These are phyloP conservation scores for Anticlea derivata DNA, from an alignment of 2,888 invertebrate species.

Conservation along the genomic window DNA sequence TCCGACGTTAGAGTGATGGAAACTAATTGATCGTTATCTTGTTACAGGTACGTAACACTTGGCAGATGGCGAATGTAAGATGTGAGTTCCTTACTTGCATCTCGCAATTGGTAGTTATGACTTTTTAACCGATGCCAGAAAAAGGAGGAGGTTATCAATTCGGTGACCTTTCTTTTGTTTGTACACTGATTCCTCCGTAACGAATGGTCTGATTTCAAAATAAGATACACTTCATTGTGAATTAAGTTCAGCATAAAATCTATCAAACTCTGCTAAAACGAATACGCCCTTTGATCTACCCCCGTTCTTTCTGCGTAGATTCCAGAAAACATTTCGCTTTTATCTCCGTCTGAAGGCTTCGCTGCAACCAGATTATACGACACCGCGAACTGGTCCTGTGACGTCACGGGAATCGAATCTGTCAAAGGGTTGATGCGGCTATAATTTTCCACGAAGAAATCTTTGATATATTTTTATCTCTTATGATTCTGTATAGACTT, in stretches of 20 bases:
- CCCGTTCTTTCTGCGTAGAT: neutral
- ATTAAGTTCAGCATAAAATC: too few relatives aligned
- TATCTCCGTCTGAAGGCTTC: neutral
- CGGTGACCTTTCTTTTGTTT: too few relatives aligned
- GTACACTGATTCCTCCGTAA: too few relatives aligned
- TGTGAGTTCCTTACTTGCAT: too few relatives aligned
- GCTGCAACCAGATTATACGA: neutral
- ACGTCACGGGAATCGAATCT: constrained; percentile 7
- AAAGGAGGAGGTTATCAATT: too few relatives aligned
- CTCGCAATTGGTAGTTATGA: too few relatives aligned
- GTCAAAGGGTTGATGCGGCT: constrained; percentile 2
- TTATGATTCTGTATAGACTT: too few relatives aligned
- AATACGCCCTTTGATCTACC: neutral
- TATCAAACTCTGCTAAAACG: neutral
- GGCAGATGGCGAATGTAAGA: too few relatives aligned
- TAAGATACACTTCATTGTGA: too few relatives aligned
- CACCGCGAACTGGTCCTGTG: neutral
- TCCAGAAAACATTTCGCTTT: constrained; percentile 1
- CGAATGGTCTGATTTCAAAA: too few relatives aligned
- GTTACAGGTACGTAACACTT: constrained; percentile 32
- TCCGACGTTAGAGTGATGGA: constrained; percentile 15
- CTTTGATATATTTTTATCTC: neutral
- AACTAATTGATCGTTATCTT: constrained; percentile 29
- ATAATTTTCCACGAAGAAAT: neutral
- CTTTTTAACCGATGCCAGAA: too few relatives aligned